Base-by-base conservation (phyloP, 2,888 invertebrate genomes). In the Dynastes maya region DNA sequence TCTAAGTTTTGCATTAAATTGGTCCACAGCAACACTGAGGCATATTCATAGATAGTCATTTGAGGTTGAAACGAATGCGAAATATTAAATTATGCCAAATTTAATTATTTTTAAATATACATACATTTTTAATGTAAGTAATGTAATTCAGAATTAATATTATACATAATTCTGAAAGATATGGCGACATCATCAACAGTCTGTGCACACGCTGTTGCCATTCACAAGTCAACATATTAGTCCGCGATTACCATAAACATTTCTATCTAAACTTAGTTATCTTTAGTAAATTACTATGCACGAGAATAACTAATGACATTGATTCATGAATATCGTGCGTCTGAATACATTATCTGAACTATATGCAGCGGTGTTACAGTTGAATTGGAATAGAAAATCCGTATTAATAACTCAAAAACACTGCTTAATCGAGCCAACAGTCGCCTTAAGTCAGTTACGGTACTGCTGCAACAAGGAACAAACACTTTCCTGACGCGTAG, bases 241-340 rank as follows among this genome's bases (percentile, higher is more conserved):
- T 58, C 55, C 9, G 22, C 16, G 22, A 58, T 58, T 58, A 58
- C 55, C 55, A 67, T 67, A 67, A 67, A 67, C 45, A 67, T 58
- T 58, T 58, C 55, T 58, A 45, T 45, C 22, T 45, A 67, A 22
- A 22, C 40, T 67, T 67, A 63, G 29, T 63, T 63, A 29, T 63
- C 29, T 32, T 32, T 32, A 2, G 63, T 4, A 32, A 63, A 63
- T 63, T 63, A 13, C 27, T 63, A 32, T 63, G 63, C 32, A 63
- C 32, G 13, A 63, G n/a, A 63, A 29, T 29, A 29, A 63, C 63
- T 29, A 29, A 13, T 63, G 45, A 8, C 45, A 45, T 45, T 45
- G 45, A 45, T 45, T 45, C 45, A 45, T 11, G 45, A 45, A 45
- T 45, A 45, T 2, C 45, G 45, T 8, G 45, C 45, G 45, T 45